A percentile compares a stretch with the other conserved stretches of the same genome.
Evolutionary conservation across 2,888 invertebrate genomes (phyloP).

Genomic region (Oscheius sp.): DNA sequence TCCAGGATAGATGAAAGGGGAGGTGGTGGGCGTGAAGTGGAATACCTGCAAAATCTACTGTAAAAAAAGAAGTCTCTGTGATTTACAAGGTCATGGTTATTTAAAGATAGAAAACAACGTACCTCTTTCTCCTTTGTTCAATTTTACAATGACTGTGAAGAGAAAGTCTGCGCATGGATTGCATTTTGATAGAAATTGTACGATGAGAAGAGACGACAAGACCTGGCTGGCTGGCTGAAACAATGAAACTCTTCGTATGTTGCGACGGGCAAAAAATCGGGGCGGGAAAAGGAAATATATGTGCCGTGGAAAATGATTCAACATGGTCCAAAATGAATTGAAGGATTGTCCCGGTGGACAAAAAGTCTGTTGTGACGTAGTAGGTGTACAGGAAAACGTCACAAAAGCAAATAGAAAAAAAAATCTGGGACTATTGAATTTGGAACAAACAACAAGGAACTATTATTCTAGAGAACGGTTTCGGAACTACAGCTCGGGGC

Average conservation of each 20-base stretch:
- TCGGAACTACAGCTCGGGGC: background rate
- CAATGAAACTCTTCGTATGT: no score
- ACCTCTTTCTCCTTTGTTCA: slow-evolving; percentile 30
- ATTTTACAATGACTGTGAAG: slow-evolving; percentile 32
- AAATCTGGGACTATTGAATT: no score
- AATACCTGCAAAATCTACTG: slow-evolving; percentile 9
- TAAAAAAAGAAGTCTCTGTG: background rate
- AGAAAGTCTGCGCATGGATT: slow-evolving; percentile 31
- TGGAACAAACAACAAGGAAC: slow-evolving; percentile 2
- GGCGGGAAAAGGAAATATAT: background rate
- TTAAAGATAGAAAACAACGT: background rate
- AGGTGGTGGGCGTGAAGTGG: slow-evolving; percentile 9
- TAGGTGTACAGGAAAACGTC: background rate
- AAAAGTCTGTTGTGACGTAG: background rate
- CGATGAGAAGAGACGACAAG: background rate
- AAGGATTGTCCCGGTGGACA: background rate
- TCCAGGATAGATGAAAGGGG: slow-evolving; percentile 33
- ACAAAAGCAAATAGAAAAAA: slow-evolving; percentile 20
- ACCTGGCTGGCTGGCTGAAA: background rate
- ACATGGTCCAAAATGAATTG: background rate
- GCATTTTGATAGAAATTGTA: slow-evolving; percentile 15
- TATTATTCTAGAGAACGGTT: background rate
- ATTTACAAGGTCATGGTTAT: background rate
- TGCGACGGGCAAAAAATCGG: no score
- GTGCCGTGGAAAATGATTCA: background rate